A percentile compares a stretch with the other conserved stretches of the same genome.
phyloP scores from a whole-genome alignment of 2,888 invertebrate genomes.

The Apodemia hepburni region DNA sequence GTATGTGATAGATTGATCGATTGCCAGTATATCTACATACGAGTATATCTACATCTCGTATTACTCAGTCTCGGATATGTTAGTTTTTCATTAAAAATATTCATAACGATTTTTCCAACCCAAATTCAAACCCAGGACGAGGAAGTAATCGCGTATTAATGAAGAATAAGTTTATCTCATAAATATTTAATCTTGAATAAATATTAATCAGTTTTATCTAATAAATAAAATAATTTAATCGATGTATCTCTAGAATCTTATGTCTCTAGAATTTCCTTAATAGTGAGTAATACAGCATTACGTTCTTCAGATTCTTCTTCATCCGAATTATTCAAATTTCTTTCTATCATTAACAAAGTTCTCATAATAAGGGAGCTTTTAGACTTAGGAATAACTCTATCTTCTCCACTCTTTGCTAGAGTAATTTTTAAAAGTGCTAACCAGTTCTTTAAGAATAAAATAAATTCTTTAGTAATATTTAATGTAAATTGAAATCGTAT shows the following conservation, averaged over 20 bases:
- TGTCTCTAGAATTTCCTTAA: conserved; percentile 50
- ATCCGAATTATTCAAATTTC: conserved; percentile 45
- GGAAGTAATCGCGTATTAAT: too few relatives aligned
- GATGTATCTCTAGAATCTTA: not conserved
- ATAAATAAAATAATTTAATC: not conserved
- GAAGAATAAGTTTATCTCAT: too few relatives aligned
- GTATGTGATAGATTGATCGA: too few relatives aligned
- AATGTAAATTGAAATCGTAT: conserved; percentile 66
- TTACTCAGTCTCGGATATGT: too few relatives aligned
- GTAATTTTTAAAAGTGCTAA: conserved; percentile 56
- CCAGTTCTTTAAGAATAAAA: conserved; percentile 59
- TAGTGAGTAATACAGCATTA: conserved; percentile 43
- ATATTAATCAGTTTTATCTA: not conserved
- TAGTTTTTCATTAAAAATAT: too few relatives aligned
- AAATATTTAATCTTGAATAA: not conserved
- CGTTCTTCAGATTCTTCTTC: conserved; percentile 44
- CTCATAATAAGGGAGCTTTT: conserved; percentile 54
- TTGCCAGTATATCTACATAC: too few relatives aligned
- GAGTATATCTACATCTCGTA: too few relatives aligned
- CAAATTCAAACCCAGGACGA: too few relatives aligned
- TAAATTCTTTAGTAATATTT: conserved; percentile 51
- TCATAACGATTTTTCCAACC: too few relatives aligned
- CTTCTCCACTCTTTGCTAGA: conserved; percentile 45
- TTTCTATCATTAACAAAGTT: conserved; percentile 52
- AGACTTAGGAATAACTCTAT: conserved; percentile 42